phyloP scores from a whole-genome alignment of 1,140 invertebrate genomes.

The Brachionus manjavacas region DNA sequence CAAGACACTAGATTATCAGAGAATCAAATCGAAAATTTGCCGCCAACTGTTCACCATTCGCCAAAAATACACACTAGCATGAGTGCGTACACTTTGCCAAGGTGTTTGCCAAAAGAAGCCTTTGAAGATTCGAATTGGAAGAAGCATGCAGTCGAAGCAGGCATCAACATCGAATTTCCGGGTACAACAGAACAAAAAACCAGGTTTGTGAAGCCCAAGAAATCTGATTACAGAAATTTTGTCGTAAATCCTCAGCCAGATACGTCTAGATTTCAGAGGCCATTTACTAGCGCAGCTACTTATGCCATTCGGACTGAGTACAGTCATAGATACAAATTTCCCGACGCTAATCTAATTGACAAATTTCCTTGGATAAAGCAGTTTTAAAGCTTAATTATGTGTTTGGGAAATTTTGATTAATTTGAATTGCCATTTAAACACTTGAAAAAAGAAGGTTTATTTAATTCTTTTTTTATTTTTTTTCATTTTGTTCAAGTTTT shows the following conservation, averaged over 20 bases:
- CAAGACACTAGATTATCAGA: background rate
- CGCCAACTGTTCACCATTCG: background rate
- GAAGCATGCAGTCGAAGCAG: constrained; percentile 5
- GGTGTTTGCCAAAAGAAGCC: background rate
- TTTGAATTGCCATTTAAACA: background rate
- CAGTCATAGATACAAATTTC: background rate
- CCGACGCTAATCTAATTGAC: background rate
- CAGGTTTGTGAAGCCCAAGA: background rate
- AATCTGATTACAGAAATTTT: constrained; percentile 20
- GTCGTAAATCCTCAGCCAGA: constrained; percentile 21
- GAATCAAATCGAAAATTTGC: background rate
- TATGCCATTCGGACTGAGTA: background rate
- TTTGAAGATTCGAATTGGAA: background rate
- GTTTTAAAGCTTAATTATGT: constrained; percentile 8
- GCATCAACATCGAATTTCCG: background rate
- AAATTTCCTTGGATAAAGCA: constrained; percentile 38
- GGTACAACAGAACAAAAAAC: constrained; percentile 1
- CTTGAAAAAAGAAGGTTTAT: background rate
- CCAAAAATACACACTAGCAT: background rate
- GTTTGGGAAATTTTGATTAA: background rate
- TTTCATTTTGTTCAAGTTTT: background rate
- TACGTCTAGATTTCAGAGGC: background rate
- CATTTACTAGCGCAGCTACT: background rate
- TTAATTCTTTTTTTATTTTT: background rate
- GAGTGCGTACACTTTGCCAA: background rate